Base-by-base conservation (phyloP, 2,113 vertebrate species). In the Zosterops lateralis region DNA sequence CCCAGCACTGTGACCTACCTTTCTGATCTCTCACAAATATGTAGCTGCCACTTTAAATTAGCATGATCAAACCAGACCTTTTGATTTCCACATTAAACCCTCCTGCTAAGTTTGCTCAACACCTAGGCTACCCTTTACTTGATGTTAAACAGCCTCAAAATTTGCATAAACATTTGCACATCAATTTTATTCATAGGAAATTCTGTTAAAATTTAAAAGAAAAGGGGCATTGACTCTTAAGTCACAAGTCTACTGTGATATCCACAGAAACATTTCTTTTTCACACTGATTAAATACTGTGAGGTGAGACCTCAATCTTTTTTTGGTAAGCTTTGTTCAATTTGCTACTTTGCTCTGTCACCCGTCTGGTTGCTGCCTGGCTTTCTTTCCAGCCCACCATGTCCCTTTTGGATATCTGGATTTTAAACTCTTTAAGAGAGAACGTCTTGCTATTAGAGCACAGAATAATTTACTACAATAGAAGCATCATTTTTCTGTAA, bases 1-100 rank as follows among this genome's bases (percentile, higher is more conserved):
- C 29, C 48, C 79, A 88, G 73, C 72, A 74, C 7, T 84, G 60
- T 88, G 95, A 94, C 92, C 95, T 94, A 86, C 86, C 93, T 95
- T 96, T 60, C 77, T 61, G 56, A 80, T 92, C 85, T 77, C 58
- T 88, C 67, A 73, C 3, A 0, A 83, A 77, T 36, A 24, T 64
- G 68, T 70, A 94, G 72, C 44, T 90, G 76, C 47, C 85, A 92
- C 82, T 91, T 93, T 45, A 86, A 87, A 92, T 54, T 40, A 77
- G 34, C 64, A 62, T 54, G 54, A 76, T 62, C 58, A 58, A 70
- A 85, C 80, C 78, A 68, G 70, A 54, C 32, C 36, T 92, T 92
- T 72, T 72, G n/a, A 57, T 85, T 89, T 75, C 61, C 44, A 56
- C 1, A 3, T 67, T 84, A 92, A 15, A 38, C 42, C 11, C 79